These are phyloP conservation scores for Drosophila robusta DNA, from an alignment of 2,888 invertebrate genomes.

Conservation along the genomic window DNA sequence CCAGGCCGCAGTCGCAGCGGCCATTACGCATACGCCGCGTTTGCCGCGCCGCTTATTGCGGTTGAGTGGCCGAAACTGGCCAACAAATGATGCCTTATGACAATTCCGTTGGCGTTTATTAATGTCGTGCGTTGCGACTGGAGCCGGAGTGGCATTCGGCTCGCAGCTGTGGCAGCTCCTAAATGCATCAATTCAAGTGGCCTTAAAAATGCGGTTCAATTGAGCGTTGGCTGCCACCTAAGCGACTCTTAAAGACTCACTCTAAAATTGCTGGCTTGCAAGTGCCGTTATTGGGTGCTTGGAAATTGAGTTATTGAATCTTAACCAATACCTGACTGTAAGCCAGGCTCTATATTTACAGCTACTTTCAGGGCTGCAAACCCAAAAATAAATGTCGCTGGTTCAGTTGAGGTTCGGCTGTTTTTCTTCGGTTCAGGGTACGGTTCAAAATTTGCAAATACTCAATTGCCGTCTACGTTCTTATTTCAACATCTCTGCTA, in stretches of 20 bases:
- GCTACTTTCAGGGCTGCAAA: no score
- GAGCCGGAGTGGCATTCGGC: background rate
- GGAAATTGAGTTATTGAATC: background rate
- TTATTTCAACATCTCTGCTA: no score
- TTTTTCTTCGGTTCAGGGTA: no score
- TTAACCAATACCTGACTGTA: background rate
- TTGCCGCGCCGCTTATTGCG: background rate
- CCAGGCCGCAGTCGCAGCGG: conserved; percentile 12
- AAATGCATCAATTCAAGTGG: conserved; percentile 40
- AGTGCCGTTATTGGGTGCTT: background rate
- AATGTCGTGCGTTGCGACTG: conserved; percentile 35
- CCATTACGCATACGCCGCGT: conserved; percentile 66
- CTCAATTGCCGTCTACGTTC: no score
- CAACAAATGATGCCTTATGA: conserved; percentile 59
- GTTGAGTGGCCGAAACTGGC: conserved; percentile 26
- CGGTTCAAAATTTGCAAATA: no score
- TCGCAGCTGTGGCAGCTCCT: conserved; percentile 12
- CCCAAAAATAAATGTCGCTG: no score
- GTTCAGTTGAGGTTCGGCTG: no score
- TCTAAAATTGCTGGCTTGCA: background rate
- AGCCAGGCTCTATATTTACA: background rate
- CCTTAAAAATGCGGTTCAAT: conserved; percentile 47
- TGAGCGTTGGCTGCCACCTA: conserved; percentile 24
- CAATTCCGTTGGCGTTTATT: conserved; percentile 57
- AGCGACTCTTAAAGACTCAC: conserved; percentile 3